phyloP scores from a whole-genome alignment of 2,113 vertebrate species.

The Tachysurus vachellii region DNA sequence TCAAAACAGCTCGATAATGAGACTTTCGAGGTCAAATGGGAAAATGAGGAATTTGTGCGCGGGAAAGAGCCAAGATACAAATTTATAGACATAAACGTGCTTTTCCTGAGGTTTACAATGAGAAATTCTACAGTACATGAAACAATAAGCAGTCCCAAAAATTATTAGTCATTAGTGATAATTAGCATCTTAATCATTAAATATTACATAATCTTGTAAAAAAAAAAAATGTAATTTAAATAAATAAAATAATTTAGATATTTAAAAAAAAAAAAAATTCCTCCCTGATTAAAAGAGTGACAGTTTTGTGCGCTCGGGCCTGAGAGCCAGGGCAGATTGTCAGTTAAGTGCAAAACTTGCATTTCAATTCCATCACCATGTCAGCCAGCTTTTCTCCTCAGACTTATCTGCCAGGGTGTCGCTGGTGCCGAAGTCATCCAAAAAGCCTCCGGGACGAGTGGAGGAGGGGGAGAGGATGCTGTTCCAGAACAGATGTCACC shows the following conservation, averaged over 20 bases:
- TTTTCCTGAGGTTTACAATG: background rate
- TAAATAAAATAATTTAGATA: no score
- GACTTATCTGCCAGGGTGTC: constrained; percentile 39
- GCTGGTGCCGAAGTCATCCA: constrained; percentile 41
- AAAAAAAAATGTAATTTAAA: background rate
- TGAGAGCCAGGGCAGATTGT: constrained; percentile 22
- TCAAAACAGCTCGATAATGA: constrained; percentile 37
- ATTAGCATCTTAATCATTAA: no score
- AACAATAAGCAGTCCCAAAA: background rate
- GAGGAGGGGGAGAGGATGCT: background rate
- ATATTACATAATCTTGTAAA: background rate
- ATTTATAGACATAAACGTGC: background rate
- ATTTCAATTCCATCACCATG: constrained; percentile 37
- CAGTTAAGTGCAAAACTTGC: constrained; percentile 46
- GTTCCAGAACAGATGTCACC: constrained; percentile 73
- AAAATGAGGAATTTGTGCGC: background rate
- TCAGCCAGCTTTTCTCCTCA: constrained; percentile 36
- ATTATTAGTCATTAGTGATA: no score
- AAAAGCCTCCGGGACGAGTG: constrained; percentile 47
- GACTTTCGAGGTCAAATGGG: constrained; percentile 9
- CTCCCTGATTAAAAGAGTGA: constrained; percentile 16
- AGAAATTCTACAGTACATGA: background rate
- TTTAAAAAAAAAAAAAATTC: background rate
- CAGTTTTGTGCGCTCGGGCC: background rate
- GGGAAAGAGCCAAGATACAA: background rate